These are phyloP conservation scores for Cryptus armator DNA, from an alignment of 2,888 invertebrate species.

Conservation along the genomic window DNA sequence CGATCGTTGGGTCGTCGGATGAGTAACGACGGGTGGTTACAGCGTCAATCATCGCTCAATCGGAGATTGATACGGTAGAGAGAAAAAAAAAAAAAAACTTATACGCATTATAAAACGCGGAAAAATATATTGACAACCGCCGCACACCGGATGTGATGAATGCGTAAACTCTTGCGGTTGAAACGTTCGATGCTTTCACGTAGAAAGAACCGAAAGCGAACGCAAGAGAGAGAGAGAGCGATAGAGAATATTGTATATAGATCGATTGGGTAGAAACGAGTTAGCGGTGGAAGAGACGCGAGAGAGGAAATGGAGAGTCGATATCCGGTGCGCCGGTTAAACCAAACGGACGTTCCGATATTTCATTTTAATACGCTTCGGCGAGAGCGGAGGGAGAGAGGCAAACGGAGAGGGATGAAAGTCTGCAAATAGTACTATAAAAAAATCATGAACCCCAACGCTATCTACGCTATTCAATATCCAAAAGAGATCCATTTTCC, in stretches of 20 bases:
- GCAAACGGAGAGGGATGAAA: slow-evolving; percentile 28
- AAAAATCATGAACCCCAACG: slow-evolving; percentile 17
- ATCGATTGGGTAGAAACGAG: slow-evolving; percentile 6
- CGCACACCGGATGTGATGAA: slow-evolving; percentile 25
- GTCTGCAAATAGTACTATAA: slow-evolving; percentile 46
- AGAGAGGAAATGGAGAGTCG: slow-evolving; percentile 59
- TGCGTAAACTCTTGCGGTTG: slow-evolving; percentile 21
- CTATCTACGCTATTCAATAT: slow-evolving; percentile 29
- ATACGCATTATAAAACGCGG: slow-evolving; percentile 17
- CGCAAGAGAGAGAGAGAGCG: not conserved
- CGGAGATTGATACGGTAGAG: not conserved
- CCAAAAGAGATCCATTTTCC: slow-evolving; percentile 34
- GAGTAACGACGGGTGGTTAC: not conserved
- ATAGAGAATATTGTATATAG: slow-evolving; percentile 29
- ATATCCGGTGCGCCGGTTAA: slow-evolving; percentile 62
- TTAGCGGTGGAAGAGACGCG: slow-evolving; percentile 15
- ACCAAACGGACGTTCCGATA: slow-evolving; percentile 63
- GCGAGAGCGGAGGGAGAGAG: slow-evolving; percentile 19
- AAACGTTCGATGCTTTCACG: slow-evolving; percentile 11
- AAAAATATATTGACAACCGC: slow-evolving; percentile 39
- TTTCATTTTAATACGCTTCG: slow-evolving; percentile 63
- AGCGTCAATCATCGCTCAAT: slow-evolving; percentile 17
- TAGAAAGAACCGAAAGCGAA: not conserved
- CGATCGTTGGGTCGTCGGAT: not conserved
- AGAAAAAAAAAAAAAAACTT: not conserved